phyloP scores from a whole-genome alignment of 2,113 vertebrate species.

The Esox niger region DNA sequence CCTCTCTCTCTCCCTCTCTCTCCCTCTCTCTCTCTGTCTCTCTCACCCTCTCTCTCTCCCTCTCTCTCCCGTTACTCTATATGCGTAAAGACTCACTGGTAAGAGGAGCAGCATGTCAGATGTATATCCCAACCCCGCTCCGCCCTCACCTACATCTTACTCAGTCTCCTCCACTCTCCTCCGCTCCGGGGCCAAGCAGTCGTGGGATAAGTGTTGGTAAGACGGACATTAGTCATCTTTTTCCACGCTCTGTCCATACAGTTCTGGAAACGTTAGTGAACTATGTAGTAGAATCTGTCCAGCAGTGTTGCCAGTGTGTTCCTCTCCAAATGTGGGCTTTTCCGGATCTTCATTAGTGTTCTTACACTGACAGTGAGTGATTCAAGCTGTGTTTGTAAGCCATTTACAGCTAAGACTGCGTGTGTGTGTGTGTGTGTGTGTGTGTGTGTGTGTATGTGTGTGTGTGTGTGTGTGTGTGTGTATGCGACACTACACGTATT shows the following conservation, averaged over 20 bases:
- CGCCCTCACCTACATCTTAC: background rate
- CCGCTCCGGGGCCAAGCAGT: background rate
- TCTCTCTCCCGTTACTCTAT: background rate
- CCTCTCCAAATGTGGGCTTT: too few species aligned
- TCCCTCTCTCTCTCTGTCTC: background rate
- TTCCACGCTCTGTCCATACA: background rate
- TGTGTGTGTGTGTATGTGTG: conserved; percentile 4
- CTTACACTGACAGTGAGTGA: background rate
- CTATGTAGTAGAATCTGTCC: too few species aligned
- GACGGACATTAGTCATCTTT: conserved; percentile 7
- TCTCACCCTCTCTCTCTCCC: background rate
- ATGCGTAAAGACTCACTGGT: background rate
- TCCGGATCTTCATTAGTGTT: background rate
- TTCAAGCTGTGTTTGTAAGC: background rate
- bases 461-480: background rate
- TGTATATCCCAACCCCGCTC: background rate
- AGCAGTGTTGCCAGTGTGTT: background rate
- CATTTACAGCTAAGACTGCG: background rate
- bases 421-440: conserved; percentile 11
- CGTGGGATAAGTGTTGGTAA: conserved; percentile 15
- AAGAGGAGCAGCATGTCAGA: background rate
- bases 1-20: background rate
- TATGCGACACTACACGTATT: too few species aligned
- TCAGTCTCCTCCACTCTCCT: background rate
- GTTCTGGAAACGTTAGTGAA: background rate